phyloP scores from a whole-genome alignment of 64 coral and sea anemone genomes.

The Orbicella faveolata region DNA sequence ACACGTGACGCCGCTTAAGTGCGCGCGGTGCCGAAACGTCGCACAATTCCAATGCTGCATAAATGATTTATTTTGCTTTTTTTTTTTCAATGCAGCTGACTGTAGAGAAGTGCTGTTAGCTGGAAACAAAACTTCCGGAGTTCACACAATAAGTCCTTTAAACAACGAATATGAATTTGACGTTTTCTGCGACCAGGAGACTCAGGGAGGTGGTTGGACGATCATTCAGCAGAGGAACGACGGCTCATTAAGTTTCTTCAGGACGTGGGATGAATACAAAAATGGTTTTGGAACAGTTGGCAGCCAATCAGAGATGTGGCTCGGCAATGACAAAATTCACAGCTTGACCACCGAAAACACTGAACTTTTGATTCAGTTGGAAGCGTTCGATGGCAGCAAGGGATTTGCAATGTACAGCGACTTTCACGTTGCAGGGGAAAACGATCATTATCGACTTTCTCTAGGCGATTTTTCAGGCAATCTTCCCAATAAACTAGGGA shows the following conservation, averaged over 20 bases:
- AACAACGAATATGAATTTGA: neutral
- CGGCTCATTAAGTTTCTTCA: neutral
- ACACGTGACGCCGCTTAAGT: too few relatives aligned
- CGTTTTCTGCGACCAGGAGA: conserved; percentile 41
- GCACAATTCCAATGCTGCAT: neutral
- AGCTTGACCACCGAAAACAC: neutral
- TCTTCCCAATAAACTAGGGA: neutral
- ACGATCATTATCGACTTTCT: neutral
- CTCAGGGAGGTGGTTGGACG: conserved; percentile 54
- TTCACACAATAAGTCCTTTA: conserved; percentile 12
- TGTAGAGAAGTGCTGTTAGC: conserved; percentile 26
- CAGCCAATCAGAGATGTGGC: conserved; percentile 10
- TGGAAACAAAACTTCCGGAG: neutral
- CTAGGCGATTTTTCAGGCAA: conserved; percentile 2
- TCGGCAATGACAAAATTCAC: conserved; percentile 5
- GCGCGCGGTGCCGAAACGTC: too few relatives aligned
- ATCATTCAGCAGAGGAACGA: neutral
- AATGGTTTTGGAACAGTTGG: neutral
- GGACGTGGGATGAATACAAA: conserved; percentile 4
- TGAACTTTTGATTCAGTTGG: neutral
- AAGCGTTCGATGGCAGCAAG: neutral
- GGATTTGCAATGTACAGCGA: neutral
- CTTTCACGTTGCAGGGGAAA: neutral
- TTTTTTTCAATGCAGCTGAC: conserved; percentile 24
- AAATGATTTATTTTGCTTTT: neutral